These are phyloP conservation scores for Brenthis ino DNA, from an alignment of 2,888 invertebrate species.

Conservation along the genomic window DNA sequence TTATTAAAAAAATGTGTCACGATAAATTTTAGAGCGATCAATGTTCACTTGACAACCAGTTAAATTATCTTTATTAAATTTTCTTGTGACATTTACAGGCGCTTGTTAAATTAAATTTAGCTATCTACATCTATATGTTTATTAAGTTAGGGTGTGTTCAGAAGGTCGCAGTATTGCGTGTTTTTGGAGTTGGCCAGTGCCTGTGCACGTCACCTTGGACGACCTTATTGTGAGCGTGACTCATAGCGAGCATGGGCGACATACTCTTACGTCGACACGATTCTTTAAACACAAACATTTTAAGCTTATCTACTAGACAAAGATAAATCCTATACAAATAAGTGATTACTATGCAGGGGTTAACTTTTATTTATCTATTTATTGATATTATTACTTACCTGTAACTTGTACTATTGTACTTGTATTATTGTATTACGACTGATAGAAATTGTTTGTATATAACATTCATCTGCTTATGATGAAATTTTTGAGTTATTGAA, in stretches of 20 bases:
- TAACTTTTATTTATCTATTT: too few relatives aligned
- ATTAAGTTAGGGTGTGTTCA: slow-evolving; percentile 44
- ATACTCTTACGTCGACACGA: slow-evolving; percentile 34
- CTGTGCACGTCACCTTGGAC: slow-evolving; percentile 47
- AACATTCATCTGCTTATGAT: too few relatives aligned
- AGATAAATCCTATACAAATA: background rate
- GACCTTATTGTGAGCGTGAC: slow-evolving; percentile 47
- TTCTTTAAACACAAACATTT: slow-evolving; percentile 31
- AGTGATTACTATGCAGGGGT: background rate
- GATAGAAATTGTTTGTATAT: too few relatives aligned
- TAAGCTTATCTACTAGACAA: slow-evolving; percentile 15
- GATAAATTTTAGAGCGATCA: background rate
- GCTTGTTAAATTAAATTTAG: slow-evolving; percentile 32
- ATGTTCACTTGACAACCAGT: background rate
- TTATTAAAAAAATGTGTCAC: background rate
- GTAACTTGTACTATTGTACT: too few relatives aligned
- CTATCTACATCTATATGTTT: slow-evolving; percentile 40
- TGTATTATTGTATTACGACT: too few relatives aligned
- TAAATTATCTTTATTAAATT: slow-evolving; percentile 9
- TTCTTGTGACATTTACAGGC: slow-evolving; percentile 13
- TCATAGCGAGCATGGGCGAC: slow-evolving; percentile 43
- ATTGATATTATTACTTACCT: too few relatives aligned
- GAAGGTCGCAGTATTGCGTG: slow-evolving; percentile 38
- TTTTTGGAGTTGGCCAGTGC: slow-evolving; percentile 49
- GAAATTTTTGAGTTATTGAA: too few relatives aligned